phyloP scores from a whole-genome alignment of 2,797 vertebrate species.

The Acanthiza pusilla region DNA sequence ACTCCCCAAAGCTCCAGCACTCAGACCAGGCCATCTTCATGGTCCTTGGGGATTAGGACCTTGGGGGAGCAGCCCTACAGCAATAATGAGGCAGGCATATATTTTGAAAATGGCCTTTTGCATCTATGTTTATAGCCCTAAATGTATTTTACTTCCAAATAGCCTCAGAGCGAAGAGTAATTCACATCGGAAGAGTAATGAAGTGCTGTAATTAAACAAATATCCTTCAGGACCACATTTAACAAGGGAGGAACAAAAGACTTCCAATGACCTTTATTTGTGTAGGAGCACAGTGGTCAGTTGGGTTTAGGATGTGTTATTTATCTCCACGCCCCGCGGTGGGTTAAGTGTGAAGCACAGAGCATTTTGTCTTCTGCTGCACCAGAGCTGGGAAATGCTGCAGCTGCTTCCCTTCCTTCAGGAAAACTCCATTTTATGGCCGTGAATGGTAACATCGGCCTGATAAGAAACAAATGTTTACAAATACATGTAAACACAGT shows the following conservation, averaged over 20 bases:
- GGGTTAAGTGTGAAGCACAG: neutral
- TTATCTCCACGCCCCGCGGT: fast-evolving
- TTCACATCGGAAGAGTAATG: neutral
- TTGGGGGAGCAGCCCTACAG: neutral
- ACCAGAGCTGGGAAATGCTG: neutral
- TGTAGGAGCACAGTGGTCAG: neutral
- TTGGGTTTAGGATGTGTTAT: neutral
- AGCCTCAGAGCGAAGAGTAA: neutral
- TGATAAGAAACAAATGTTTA: neutral
- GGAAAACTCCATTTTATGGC: neutral
- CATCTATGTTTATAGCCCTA: neutral
- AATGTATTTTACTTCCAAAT: neutral
- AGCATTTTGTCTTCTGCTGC: neutral
- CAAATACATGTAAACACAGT: neutral
- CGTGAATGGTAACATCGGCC: neutral
- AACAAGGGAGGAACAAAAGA: neutral
- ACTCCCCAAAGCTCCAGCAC: neutral
- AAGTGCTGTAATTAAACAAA: neutral
- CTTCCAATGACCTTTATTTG: neutral
- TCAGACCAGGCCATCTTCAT: neutral
- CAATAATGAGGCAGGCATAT: neutral
- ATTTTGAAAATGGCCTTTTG: neutral
- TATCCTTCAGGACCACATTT: neutral
- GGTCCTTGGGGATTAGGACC: neutral
- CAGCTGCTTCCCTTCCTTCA: neutral